Base-by-base conservation (phyloP, 2,888 invertebrate genomes). In the Thalpophila matura region DNA sequence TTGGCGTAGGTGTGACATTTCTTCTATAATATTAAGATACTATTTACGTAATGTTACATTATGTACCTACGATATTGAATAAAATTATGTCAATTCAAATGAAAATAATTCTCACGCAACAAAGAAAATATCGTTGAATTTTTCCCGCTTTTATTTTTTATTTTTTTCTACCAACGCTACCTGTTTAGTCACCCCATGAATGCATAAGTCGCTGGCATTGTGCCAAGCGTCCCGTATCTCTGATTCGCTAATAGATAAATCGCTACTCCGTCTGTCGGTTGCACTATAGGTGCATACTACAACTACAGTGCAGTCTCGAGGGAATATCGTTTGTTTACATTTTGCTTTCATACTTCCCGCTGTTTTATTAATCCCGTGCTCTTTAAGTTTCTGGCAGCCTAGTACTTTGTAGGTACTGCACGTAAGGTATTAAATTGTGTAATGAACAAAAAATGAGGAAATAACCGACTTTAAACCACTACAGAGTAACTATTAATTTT, bases 201-300 rank as follows among this genome's bases (percentile, higher is more conserved):
- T 86, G 77, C 82, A 79, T 70, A 79, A 85, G 83, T 77, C 68
- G 61, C 45, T 86, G 86, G 87, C 86, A 71, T 70, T 70, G 78
- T 71, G 85, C 88, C 88, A 86, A 57, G 68, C 62, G 57, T 61
- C 63, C 70, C 80, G 78, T 85, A 85, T 87, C 86, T 85, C 81
- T 85, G 89, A 89, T 89, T 87, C 79, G 66, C 81, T 88, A 86
- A 88, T 86, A 89, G 89, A 89, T 88, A 89, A 85, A 87, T 86
- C 85, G 80, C 79, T 69, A 72, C 76, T 64, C 62, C 51, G 66
- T 67, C 79, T 79, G 79, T 72, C 60, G 61, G 66, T 71, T 51
- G 74, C 67, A 71, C 63, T 68, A 72, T n/a, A n/a, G n/a, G n/a
- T n/a, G n/a, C 60, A 55, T 37, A 61, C 46, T 58, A 71, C 58